Conservation (phyloP, 1,140 invertebrate genomes). For the Drosophila oshimai region DNA sequence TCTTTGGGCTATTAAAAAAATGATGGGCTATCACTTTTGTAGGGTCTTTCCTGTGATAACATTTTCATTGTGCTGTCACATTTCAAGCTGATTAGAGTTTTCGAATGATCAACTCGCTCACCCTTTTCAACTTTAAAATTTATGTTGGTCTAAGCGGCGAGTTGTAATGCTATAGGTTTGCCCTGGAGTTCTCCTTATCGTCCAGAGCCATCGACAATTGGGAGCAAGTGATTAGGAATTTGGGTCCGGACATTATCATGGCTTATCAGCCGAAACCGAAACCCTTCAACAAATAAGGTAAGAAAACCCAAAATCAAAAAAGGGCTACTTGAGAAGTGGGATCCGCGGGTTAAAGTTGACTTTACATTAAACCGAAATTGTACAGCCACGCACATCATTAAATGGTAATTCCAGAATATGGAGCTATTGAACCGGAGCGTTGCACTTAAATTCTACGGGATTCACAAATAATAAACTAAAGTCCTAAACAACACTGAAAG, state of each 20-base stretch:
- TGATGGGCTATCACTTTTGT: neutral
- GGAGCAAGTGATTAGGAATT: conserved; percentile 37
- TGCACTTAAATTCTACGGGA: conserved; percentile 17
- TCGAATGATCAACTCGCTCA: neutral
- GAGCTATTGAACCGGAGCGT: conserved; percentile 30
- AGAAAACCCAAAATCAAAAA: neutral
- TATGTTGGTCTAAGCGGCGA: neutral
- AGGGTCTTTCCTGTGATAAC: neutral
- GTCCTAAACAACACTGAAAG: conserved; percentile 12
- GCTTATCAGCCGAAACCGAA: conserved; percentile 11
- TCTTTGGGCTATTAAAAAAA: neutral
- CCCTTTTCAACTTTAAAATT: neutral
- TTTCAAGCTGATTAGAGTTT: neutral
- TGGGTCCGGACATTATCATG: conserved; percentile 7
- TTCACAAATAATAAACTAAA: conserved; percentile 14
- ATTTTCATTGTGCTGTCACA: neutral
- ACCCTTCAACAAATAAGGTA: neutral
- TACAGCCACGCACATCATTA: conserved; percentile 7
- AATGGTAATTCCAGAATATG: conserved; percentile 56
- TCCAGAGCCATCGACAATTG: conserved; percentile 27
- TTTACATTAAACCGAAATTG: neutral
- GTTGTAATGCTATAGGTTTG: conserved; percentile 3
- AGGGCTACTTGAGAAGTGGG: neutral
- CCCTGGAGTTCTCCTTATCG: conserved; percentile 7
- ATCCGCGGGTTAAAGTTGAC: conserved; percentile 14